Evolutionary conservation across 2,113 vertebrate genomes (phyloP), one percentile per base, ranked within the genome.

Genomic region (Coturnix japonica): DNA sequence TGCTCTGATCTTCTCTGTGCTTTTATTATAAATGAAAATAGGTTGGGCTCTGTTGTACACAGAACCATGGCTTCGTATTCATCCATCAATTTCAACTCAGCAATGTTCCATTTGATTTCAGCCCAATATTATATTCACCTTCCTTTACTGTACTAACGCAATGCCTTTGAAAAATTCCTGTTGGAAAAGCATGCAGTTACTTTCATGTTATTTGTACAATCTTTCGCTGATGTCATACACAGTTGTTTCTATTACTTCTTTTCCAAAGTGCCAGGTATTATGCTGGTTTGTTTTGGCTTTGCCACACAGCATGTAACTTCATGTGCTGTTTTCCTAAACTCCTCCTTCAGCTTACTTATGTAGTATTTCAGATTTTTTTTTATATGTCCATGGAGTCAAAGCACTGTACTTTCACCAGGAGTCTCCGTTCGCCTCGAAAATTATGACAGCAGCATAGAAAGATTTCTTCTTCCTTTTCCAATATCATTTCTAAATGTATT

Each of bases 261-360:
- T 86, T 90, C 86, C 86, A 78, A 78, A 85, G 66, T 87, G 70
- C 57, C 86, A 93, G 86, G 65, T 3, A 3, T 75, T 78, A 19
- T 78, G 22, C 35, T 69, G 93, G 74, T 84, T 94, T 93, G 74
- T 79, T 93, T 91, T 95, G 91, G 91, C 87, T 79, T 84, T 92
- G 66, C 81, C 81, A 92, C 57, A 56, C 47, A 75, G 59, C 57
- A 61, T 43, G 43, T 43, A 64, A 26, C 35, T 47, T 53, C n/a
- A 2, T 81, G 70, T 56, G 57, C 63, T 95, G 84, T 89, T 96
- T 96, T 61, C 69, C 66, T 5, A 85, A 63, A 66, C 73, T 78
- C 61, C 66, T 91, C 73, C 83, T 90, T 74, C 13, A 28, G n/a
- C 33, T 84, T 86, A 51, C 31, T 88, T 77, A 67, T 86, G 77